Conservation (phyloP, 2,888 invertebrate genomes). For the Mylabris sibirica region DNA sequence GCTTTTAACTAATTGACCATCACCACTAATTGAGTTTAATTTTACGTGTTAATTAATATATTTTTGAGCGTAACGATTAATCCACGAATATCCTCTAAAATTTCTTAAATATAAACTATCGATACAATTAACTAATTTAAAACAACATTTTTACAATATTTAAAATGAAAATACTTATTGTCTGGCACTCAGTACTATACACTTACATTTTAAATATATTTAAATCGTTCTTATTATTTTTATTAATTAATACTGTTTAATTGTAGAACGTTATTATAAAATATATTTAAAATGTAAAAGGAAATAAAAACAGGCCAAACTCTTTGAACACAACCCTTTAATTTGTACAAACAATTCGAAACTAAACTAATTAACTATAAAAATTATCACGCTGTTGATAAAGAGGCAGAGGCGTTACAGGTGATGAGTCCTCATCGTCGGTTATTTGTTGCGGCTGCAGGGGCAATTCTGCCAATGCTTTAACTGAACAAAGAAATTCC, state of each 20-base stretch:
- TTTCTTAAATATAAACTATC: slow-evolving; percentile 30
- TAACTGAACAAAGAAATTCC: slow-evolving; percentile 55
- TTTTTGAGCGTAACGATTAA: slow-evolving; percentile 26
- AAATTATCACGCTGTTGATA: slow-evolving; percentile 89
- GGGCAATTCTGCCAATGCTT: slow-evolving; percentile 79
- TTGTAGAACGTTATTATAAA: slow-evolving; percentile 19
- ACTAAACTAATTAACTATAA: slow-evolving; percentile 62
- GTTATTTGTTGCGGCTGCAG: slow-evolving; percentile 64
- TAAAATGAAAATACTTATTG: slow-evolving; percentile 47
- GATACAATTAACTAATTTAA: slow-evolving; percentile 31
- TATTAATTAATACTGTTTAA: slow-evolving; percentile 28
- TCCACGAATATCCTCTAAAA: slow-evolving; percentile 23
- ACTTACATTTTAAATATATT: slow-evolving; percentile 44
- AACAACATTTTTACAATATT: slow-evolving; percentile 8
- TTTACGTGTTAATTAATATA: slow-evolving; percentile 18
- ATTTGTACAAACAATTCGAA: slow-evolving; percentile 53
- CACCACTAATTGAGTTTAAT: slow-evolving; percentile 24
- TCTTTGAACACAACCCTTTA: slow-evolving; percentile 52
- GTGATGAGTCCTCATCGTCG: slow-evolving; percentile 77
- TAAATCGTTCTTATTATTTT: slow-evolving; percentile 31
- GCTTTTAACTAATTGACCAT: slow-evolving; percentile 30
- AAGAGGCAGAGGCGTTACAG: slow-evolving; percentile 80
- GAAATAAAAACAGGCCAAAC: slow-evolving; percentile 42
- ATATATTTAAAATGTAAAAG: slow-evolving; percentile 43
- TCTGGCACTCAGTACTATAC: slow-evolving; percentile 55